phyloP scores from a whole-genome alignment of 2,797 vertebrate genomes.

The Anableps anableps region DNA sequence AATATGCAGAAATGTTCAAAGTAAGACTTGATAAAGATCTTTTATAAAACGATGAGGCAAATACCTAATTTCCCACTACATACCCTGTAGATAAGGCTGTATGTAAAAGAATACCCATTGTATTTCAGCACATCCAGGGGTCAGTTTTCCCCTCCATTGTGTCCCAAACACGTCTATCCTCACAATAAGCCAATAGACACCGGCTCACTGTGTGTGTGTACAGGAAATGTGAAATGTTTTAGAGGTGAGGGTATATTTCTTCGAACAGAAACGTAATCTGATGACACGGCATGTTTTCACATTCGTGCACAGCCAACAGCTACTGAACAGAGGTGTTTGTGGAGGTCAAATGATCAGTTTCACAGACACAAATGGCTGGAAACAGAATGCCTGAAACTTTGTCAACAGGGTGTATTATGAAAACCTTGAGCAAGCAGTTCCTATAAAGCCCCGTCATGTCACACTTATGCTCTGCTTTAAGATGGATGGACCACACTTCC shows the following conservation, averaged over 20 bases:
- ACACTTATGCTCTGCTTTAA: not conserved
- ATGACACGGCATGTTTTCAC: not conserved
- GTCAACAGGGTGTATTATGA: not conserved
- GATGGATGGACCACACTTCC: not conserved
- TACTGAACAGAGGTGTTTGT: not conserved
- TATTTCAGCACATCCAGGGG: not conserved
- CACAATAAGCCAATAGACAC: not conserved
- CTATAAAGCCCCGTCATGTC: not conserved
- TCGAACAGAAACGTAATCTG: not conserved
- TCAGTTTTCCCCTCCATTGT: not conserved
- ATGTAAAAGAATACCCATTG: not conserved
- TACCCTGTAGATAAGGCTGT: not conserved
- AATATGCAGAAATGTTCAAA: not conserved
- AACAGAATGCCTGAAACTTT: not conserved
- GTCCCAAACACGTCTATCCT: not conserved
- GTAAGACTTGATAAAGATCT: not conserved
- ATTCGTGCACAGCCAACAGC: not conserved
- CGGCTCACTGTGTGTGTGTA: not conserved
- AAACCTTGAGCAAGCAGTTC: slow-evolving; percentile 1
- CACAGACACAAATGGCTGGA: not conserved
- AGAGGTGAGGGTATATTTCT: not conserved
- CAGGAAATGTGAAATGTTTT: not conserved
- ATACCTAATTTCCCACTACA: not conserved
- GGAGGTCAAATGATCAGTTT: not conserved
- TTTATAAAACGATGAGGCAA: not conserved